Base-by-base conservation (phyloP, 2,113 vertebrate genomes). In the Neolamprologus toae region DNA sequence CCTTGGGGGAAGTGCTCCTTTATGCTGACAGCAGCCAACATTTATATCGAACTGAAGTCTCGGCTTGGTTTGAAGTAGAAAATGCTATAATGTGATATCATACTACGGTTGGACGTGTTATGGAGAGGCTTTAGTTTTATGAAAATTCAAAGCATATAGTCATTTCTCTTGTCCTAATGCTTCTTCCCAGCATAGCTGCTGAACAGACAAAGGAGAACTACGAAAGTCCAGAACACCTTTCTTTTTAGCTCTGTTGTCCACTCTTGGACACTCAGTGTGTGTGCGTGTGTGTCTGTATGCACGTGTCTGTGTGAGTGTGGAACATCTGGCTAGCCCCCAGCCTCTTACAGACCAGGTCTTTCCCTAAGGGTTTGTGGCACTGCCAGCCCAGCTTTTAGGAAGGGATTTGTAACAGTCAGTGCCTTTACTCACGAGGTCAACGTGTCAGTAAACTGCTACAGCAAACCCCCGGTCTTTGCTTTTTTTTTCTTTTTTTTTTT, bases 331-430 rank as follows among this genome's bases (percentile, higher is more conserved):
- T 49, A n/a, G 45, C 82, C 81, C 92, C 81, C 89, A 93, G 83
- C 71, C 83, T 88, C 87, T 90, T 51, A 23, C 66, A 84, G 78
- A 78, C 61, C 87, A n/a, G n/a, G 54, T 86, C 23, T 42, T 33
- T 73, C 81, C 47, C 40, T 78, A 19, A 84, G 84, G 88, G 84
- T 79, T 86, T 9, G 19, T 82, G 84, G 61, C 82, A 73, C 59
- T 87, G 88, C 88, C 83, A 90, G 21, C 23, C 45, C 11, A 35
- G 51, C 88, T 88, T 88, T 92, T 81, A 82, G 89, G 53, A 91
- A 82, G 80, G 80, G 82, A 90, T 96, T 93, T 95, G 93, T 93
- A 88, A 88, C 86, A 90, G 81, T 93, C 51, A 54, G 61, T 59
- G 81, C 86, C 80, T 92, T 47, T 53, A 89, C 86, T 88, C 79